phyloP scores from a whole-genome alignment of 2,888 invertebrate genomes.

The Himalopsyche tibetana region DNA sequence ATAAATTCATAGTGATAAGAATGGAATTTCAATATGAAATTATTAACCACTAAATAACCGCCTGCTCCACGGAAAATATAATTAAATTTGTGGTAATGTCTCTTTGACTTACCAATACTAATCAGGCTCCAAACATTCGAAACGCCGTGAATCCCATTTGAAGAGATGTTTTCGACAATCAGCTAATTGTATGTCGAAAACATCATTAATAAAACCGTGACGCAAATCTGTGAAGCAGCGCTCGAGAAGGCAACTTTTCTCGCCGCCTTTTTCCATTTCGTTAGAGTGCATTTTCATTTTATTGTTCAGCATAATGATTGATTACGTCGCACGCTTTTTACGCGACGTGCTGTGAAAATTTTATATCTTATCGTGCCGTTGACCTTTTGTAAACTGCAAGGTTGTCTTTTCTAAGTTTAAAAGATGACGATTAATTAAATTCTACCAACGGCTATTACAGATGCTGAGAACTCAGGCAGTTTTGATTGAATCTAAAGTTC shows the following conservation, averaged over 20 bases:
- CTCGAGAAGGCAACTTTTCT: neutral
- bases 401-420: neutral
- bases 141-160: neutral
- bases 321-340: neutral
- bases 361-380: neutral
- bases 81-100: too few species aligned
- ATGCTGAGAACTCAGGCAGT: too few species aligned
- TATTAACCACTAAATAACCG: too few species aligned
- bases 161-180: neutral
- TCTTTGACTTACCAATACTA: neutral
- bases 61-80: too few species aligned
- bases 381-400: conserved; percentile 2
- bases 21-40: too few species aligned
- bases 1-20: too few species aligned
- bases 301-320: conserved; percentile 24
- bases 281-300: conserved; percentile 31
- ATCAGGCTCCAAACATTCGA: neutral
- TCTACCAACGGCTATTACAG: too few species aligned
- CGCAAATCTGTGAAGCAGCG: conserved; percentile 3
- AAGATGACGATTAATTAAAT: too few species aligned
- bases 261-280: conserved; percentile 16
- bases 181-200: conserved; percentile 34
- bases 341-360: conserved; percentile 3
- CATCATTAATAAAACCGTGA: conserved; percentile 24
- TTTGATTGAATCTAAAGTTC: too few species aligned